Conservation (phyloP, 2,888 invertebrate genomes). For the Sympetrum striolatum region DNA sequence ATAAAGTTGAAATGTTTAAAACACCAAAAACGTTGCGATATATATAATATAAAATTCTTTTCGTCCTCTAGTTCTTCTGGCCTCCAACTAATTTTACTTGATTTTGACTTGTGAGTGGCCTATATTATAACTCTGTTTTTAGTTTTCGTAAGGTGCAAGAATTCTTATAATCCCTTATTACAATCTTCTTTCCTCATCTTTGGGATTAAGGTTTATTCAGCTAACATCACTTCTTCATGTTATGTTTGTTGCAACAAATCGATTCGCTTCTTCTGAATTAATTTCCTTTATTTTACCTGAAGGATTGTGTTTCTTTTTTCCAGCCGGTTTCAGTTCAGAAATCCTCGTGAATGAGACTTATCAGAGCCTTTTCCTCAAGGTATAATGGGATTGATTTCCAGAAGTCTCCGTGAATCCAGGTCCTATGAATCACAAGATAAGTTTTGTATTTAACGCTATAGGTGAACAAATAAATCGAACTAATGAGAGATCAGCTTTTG, state of each 20-base stretch:
- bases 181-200: no score
- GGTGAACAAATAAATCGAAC: not conserved
- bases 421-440: not conserved
- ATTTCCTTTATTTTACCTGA: not conserved
- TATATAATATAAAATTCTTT: no score
- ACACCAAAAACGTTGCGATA: no score
- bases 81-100: no score
- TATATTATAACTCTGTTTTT: no score
- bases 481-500: not conserved
- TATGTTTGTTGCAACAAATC: not conserved
- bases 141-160: no score
- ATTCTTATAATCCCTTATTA: no score
- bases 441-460: not conserved
- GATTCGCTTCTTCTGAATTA: not conserved
- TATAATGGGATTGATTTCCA: not conserved
- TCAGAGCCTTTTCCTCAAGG: not conserved
- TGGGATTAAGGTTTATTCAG: no score
- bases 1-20: no score
- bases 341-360: not conserved
- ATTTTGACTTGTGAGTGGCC: no score
- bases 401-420: not conserved
- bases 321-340: not conserved
- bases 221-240: not conserved
- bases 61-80: no score
- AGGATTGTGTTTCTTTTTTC: not conserved